phyloP scores from a whole-genome alignment of 1,140 invertebrate species.

The Frieseomelitta varia region DNA sequence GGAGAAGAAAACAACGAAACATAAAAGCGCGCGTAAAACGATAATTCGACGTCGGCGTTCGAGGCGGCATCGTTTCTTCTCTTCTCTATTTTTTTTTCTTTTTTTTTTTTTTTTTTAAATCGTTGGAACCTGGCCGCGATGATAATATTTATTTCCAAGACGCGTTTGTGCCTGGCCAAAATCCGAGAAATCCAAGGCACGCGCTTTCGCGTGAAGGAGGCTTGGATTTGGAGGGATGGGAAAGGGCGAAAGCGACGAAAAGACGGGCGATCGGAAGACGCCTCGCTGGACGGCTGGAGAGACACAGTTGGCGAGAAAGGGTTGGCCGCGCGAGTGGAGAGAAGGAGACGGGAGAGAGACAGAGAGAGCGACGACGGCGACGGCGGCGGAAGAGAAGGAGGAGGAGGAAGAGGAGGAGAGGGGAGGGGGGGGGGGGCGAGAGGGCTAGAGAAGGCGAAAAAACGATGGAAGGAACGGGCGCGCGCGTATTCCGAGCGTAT shows the following conservation, averaged over 20 bases:
- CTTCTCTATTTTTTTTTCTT: no score
- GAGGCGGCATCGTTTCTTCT: constrained; percentile 46
- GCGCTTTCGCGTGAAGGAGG: no score
- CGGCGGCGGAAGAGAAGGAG: constrained; percentile 8
- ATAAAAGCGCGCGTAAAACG: constrained; percentile 48
- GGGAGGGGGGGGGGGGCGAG: no score
- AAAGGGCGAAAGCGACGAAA: background rate
- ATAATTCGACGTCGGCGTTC: constrained; percentile 15
- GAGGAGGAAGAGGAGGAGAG: no score
- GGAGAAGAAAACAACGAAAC: constrained; percentile 29
- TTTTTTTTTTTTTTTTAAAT: background rate
- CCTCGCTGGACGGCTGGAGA: no score
- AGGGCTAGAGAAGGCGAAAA: background rate
- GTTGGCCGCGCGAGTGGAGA: no score
- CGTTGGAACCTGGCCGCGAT: constrained; percentile 26
- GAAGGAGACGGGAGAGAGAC: background rate
- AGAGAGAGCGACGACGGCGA: background rate
- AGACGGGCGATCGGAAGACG: background rate
- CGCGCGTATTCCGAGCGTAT: constrained; percentile 46
- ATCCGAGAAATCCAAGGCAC: constrained; percentile 18
- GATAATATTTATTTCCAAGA: constrained; percentile 47
- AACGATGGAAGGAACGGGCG: constrained; percentile 23
- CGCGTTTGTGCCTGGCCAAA: background rate
- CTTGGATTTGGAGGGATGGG: no score
- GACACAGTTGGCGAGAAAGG: no score